Conservation (phyloP, 2,113 vertebrate genomes). For the Peromyscus leucopus region DNA sequence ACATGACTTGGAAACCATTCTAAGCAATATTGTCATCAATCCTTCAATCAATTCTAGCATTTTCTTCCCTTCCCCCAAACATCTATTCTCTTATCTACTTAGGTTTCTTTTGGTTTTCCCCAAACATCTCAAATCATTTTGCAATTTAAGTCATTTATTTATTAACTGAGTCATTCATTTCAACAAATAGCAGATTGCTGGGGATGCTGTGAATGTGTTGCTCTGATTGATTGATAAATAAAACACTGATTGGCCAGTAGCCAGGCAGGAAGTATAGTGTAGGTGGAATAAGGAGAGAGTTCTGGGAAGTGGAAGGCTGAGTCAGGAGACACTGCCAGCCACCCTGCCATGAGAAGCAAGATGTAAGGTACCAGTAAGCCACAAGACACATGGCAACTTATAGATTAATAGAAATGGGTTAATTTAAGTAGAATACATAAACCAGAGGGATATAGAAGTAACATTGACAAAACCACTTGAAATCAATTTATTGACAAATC, state of each 20-base stretch:
- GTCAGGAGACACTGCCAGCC: no score
- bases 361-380: no score
- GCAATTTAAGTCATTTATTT: neutral
- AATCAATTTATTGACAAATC: neutral
- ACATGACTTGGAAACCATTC: neutral
- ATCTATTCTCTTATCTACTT: neutral
- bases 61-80: neutral
- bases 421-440: neutral
- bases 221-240: no score
- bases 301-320: no score
- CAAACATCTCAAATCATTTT: neutral
- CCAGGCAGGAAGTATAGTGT: no score
- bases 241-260: no score
- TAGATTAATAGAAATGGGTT: no score
- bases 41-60: neutral
- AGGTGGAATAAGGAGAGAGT: no score
- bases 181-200: neutral
- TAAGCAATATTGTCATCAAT: neutral
- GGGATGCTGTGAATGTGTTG: no score
- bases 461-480: neutral
- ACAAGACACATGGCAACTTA: no score
- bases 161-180: neutral
- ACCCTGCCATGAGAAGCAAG: no score
- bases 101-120: neutral
- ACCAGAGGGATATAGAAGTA: conserved; percentile 29